Base-by-base conservation (phyloP, 2,888 invertebrate genomes). In the Gandaritis pyraliata region DNA sequence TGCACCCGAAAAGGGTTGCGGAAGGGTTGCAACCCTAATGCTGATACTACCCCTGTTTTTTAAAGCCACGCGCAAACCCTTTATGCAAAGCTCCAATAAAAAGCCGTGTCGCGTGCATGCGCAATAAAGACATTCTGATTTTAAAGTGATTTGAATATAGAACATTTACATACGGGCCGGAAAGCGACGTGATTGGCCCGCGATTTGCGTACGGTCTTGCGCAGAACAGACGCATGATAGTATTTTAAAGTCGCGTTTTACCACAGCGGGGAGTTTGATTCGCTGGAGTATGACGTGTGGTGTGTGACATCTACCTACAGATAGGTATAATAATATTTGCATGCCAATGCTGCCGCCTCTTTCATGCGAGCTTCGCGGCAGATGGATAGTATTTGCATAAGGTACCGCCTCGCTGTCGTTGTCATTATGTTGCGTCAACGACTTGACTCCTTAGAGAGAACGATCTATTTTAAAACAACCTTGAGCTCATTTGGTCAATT, bases 61-160 rank as follows among this genome's bases (percentile, higher is more conserved):
- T 70, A 72, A 58, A 66, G 72, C 63, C 82, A 76, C 81, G 78
- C 72, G 80, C 65, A 71, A 77, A 78, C 83, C 86, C 86, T 85
- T 86, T 80, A 86, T 81, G 81, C 81, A 81, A 83, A 86, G 84
- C 85, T 74, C 91, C 91, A 92, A 92, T 92, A 88, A 89, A 87
- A 88, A 87, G 74, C 80, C 70, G 13, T 79, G 81, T 71, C 81
- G 74, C 90, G 91, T 90, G 90, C 92, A 91, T 92, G 92, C 92
- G 91, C 92, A 81, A 75, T 50, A 62, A 18, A 54, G 39, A 33
- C 50, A 55, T 58, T 87, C 79, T 82, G 85, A 88, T 89, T 91
- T 91, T 90, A 90, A 92, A 90, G 82, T 87, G 86, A 90, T 92
- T 91, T 92, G 89, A 91, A 92, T 91, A 90, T 83, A 83, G 77